Evolutionary conservation across 2,797 vertebrate species (phyloP), one percentile per base, ranked within the genome.

Genomic region (Ctenochaetus hawaiiensis): DNA sequence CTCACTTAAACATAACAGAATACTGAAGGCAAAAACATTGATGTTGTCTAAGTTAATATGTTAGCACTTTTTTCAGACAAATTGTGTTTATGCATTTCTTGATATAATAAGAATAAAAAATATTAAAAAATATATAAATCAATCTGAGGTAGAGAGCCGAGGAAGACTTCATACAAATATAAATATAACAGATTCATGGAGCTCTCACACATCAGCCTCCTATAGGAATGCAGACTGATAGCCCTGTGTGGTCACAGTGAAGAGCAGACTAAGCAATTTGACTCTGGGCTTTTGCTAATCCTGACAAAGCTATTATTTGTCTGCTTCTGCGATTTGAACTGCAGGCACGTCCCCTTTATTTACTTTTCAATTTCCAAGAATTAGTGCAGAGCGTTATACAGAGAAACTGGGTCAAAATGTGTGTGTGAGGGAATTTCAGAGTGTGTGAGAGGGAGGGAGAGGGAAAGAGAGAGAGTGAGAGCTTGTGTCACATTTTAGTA

Each of bases 331-430:
- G 43, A 77, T 90, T 84, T 79, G 58, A 87, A 88, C 81, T 80
- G 83, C 78, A 85, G 81, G 75, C 84, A 73, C 72, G 61, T 81
- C 71, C 86, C 82, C 87, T 75, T 91, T 86, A 87, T 88, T 88
- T 83, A 74, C 78, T 87, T 90, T 87, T 91, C 79, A 88, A 88
- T 90, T 89, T 92, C 91, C 80, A 92, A 88, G 89, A 94, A 93
- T 90, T 85, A 92, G 82, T 60, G 81, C 83, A 82, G 68, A 82
- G 82, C 13, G 20, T 84, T 77, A 72, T 73, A 73, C 69, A 75
- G 78, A 82, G 81, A 91, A 93, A 92, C 68, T 93, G 84, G 91
- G 91, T 93, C 92, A 92, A 80, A 85, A 81, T 81, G 73, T 80
- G 75, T 81, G 69, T 82, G 74, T 52, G 49, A 77, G 76, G 63